A percentile compares a stretch with the other conserved stretches of the same genome.
These are phyloP conservation scores for Drosophila prosaltans DNA, from an alignment of 1,140 invertebrate genomes.

Conservation along the genomic window DNA sequence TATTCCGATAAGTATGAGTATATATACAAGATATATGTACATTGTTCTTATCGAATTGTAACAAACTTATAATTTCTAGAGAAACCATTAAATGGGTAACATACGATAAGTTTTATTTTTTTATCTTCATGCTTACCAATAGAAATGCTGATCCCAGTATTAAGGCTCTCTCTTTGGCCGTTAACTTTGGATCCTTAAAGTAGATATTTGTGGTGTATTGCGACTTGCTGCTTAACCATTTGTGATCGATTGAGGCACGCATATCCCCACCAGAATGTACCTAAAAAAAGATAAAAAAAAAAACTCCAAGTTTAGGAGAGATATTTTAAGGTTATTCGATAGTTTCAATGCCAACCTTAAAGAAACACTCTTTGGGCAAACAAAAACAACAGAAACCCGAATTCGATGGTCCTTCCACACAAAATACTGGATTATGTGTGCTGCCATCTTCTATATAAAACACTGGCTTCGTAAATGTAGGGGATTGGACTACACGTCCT, in stretches of 20 bases:
- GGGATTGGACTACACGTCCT: constrained; percentile 83
- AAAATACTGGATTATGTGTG: constrained; percentile 80
- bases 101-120: no score
- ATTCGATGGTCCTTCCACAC: constrained; percentile 83
- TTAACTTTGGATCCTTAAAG: constrained; percentile 82
- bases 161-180: constrained; percentile 83
- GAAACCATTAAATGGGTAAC: no score
- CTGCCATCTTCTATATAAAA: constrained; percentile 83
- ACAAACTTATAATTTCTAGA: no score
- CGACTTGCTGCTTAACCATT: constrained; percentile 83
- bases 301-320: neutral
- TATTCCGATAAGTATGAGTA: neutral
- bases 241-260: constrained; percentile 84
- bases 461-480: constrained; percentile 76
- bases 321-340: neutral
- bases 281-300: constrained; percentile 28
- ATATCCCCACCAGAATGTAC: constrained; percentile 81
- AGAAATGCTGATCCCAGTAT: constrained; percentile 84
- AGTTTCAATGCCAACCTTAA: constrained; percentile 74
- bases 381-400: constrained; percentile 76
- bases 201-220: constrained; percentile 84
- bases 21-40: neutral
- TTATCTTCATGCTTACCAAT: constrained; percentile 74
- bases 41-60: neutral
- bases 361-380: constrained; percentile 83